Base-by-base conservation (phyloP, 2,888 invertebrate species). In the Sinohyriopsis cumingii region DNA sequence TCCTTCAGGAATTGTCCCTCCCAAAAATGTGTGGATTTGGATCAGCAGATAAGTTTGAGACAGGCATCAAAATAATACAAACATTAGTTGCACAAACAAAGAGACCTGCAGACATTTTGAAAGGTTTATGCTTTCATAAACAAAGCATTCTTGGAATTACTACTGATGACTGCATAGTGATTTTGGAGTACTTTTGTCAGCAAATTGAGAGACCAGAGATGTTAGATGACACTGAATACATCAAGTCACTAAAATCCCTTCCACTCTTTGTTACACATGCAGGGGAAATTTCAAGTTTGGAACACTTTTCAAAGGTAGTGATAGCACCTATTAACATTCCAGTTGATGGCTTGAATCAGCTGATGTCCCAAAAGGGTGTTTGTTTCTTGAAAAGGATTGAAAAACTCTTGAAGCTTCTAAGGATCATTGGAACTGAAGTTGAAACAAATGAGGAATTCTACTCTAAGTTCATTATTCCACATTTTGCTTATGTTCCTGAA, bases 391-490 rank as follows among this genome's bases (percentile, higher is more conserved):
- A 33, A 33, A 33, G 33, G 33, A 9, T 33, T n/a, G 18, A 45
- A 25, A 53, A 55, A 9, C 24, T 68, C 7, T 57, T 25, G 20
- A 56, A 22, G 0, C 18, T n/a, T 18, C 54, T 66, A 28, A 54
- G 54, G 18, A 64, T 64, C 12, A 18, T 45, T 4, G 54, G 2
- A 45, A 9, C 5, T 65, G 12, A 33, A 22, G 12, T 3, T 5
- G 19, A 61, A 19, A 28, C 64, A 24, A 24, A 20, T 5, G 24
- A 24, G 20, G 70, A 76, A 12, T 65, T 79, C 15, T 80, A 78
- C 63, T 59, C 56, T 5, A 20, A 57, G 6, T 71, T 69, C 45
- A 64, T 80, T 22, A 60, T 80, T 19, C 76, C 76, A 20, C 45
- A 33, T 3, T 73, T 33, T 33, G 5, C 5, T 73, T 55, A 18